Evolutionary conservation across 2,797 vertebrate genomes (phyloP).

Genomic region (Ctenopoma kingsleyae): DNA sequence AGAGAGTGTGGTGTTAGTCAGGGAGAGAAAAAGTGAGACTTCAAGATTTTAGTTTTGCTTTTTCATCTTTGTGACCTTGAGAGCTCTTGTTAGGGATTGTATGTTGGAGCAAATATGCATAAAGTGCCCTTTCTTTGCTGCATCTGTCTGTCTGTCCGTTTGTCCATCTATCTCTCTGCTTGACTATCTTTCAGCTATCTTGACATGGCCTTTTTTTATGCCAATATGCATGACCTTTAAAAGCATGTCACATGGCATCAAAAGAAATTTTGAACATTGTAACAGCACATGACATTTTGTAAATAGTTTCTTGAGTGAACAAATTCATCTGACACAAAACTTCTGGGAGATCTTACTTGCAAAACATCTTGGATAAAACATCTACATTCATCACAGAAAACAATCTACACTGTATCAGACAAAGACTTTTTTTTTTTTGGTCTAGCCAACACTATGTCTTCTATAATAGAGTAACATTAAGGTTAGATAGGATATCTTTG

Average conservation of each 20-base stretch:
- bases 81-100: constrained; percentile 28
- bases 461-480: no score
- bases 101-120: constrained; percentile 37
- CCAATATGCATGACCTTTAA: constrained; percentile 57
- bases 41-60: constrained; percentile 49
- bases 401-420: constrained; percentile 21
- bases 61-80: constrained; percentile 76
- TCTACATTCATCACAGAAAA: constrained; percentile 3
- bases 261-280: constrained; percentile 30
- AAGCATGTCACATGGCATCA: constrained; percentile 37
- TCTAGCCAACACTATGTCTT: no score
- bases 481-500: no score
- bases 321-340: constrained; percentile 34
- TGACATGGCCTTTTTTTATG: constrained; percentile 27
- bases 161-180: constrained; percentile 1
- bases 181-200: constrained; percentile 25
- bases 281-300: constrained; percentile 39
- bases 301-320: not conserved
- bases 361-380: not conserved
- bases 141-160: constrained; percentile 9
- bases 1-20: constrained; percentile 52
- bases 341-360: constrained; percentile 15
- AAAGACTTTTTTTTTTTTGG: no score
- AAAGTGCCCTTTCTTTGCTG: constrained; percentile 30
- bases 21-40: constrained; percentile 51